Percentiles rank a stretch among this genome's conserved stretches.
Conservation (phyloP, 2,113 vertebrate genomes). For the Poeciliopsis occidentalis region DNA sequence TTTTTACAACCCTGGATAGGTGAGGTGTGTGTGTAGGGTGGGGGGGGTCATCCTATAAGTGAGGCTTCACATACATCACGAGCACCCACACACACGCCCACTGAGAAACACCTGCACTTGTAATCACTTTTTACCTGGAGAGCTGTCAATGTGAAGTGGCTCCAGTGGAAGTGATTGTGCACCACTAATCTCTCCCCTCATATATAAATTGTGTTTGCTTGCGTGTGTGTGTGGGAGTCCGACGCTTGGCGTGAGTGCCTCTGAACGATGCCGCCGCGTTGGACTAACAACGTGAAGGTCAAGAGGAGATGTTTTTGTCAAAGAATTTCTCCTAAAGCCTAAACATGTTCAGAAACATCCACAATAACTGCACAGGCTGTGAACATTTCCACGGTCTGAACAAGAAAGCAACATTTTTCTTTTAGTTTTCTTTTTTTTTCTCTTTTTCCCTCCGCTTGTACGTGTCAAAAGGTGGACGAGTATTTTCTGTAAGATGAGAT, state of each 20-base stretch:
- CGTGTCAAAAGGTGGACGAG: neutral
- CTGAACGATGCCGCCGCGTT: constrained; percentile 44
- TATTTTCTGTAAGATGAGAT: neutral
- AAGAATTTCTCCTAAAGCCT: constrained; percentile 4
- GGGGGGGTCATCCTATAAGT: constrained; percentile 45
- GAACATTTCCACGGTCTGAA: neutral
- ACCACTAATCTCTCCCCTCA: constrained; percentile 40
- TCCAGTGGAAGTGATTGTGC: constrained; percentile 56
- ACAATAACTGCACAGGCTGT: too few relatives aligned
- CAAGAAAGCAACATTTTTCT: neutral
- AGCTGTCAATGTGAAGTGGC: constrained; percentile 24
- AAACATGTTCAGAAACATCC: neutral
- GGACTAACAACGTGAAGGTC: constrained; percentile 18
- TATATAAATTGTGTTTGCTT: constrained; percentile 3
- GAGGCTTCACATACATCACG: constrained; percentile 61
- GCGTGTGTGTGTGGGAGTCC: constrained; percentile 29
- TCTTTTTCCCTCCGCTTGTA: neutral
- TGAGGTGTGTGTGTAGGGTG: neutral
- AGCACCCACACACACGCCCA: constrained; percentile 49
- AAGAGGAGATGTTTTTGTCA: constrained; percentile 16
- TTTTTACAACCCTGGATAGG: constrained; percentile 53
- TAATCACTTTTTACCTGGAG: constrained; percentile 41
- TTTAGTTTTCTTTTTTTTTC: neutral
- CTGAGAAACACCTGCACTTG: constrained; percentile 32
- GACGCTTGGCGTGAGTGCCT: constrained; percentile 40